Evolutionary conservation across 2,113 vertebrate genomes (phyloP).

Genomic region (Nycticorax nycticorax): DNA sequence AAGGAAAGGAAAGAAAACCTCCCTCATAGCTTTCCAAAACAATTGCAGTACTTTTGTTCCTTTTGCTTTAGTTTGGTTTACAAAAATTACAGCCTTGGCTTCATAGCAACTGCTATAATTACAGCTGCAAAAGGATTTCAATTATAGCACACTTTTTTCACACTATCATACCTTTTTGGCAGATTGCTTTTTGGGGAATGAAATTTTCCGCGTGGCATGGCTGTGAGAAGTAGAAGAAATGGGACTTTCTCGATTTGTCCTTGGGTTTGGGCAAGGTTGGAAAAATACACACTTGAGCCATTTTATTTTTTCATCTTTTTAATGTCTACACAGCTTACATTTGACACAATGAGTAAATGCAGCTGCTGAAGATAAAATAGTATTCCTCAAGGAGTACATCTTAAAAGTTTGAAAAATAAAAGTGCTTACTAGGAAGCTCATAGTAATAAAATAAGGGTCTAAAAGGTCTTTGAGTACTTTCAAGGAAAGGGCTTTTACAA

Average conservation of each 20-base stretch:
- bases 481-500: background rate
- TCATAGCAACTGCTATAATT: background rate
- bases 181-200: background rate
- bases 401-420: background rate
- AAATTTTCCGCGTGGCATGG: background rate
- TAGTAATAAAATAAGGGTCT: background rate
- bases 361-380: background rate
- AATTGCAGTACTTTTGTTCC: constrained; percentile 3
- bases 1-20: background rate
- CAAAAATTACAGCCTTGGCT: constrained; percentile 9
- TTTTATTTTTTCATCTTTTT: background rate
- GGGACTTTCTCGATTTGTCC: background rate
- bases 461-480: background rate
- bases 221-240: background rate
- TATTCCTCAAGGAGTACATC: background rate
- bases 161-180: background rate
- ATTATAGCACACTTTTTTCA: background rate
- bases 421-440: background rate
- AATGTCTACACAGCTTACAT: background rate
- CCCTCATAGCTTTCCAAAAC: background rate
- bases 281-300: background rate
- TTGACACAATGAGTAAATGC: background rate
- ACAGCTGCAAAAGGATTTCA: background rate
- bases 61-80: constrained; percentile 6
- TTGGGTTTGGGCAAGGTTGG: background rate